These are phyloP conservation scores for Cichladusa arquata DNA, from an alignment of 2,113 vertebrate species.

Conservation along the genomic window DNA sequence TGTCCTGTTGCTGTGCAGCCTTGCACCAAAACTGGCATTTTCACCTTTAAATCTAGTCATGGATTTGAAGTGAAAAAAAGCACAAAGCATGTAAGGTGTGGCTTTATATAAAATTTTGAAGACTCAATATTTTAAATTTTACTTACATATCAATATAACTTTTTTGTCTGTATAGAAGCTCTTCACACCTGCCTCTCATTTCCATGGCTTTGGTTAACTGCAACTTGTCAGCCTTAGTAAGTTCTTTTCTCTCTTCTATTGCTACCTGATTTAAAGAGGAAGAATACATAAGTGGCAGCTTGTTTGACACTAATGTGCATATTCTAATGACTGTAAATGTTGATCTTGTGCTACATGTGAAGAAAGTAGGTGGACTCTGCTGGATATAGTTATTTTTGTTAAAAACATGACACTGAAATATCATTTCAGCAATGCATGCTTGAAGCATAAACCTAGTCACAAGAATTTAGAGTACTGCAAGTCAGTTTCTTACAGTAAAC, in stretches of 20 bases:
- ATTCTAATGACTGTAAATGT: neutral
- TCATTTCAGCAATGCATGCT: neutral
- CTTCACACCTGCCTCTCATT: neutral
- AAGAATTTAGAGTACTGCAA: neutral
- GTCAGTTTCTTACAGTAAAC: neutral
- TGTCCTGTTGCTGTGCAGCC: neutral
- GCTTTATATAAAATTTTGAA: neutral
- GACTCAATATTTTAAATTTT: neutral
- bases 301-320: neutral
- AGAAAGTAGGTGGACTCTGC: neutral
- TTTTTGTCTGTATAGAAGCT: neutral
- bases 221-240: neutral
- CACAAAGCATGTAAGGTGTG: neutral
- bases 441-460: neutral
- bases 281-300: neutral
- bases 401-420: neutral
- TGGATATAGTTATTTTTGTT: neutral
- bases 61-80: neutral
- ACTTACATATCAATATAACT: neutral
- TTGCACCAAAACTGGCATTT: neutral
- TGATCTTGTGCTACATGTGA: neutral
- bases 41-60: neutral
- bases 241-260: neutral
- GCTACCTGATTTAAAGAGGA: neutral
- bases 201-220: neutral